These are phyloP conservation scores for Parotocinclus haroldoi DNA, from an alignment of 2,797 vertebrate species.

Conservation along the genomic window DNA sequence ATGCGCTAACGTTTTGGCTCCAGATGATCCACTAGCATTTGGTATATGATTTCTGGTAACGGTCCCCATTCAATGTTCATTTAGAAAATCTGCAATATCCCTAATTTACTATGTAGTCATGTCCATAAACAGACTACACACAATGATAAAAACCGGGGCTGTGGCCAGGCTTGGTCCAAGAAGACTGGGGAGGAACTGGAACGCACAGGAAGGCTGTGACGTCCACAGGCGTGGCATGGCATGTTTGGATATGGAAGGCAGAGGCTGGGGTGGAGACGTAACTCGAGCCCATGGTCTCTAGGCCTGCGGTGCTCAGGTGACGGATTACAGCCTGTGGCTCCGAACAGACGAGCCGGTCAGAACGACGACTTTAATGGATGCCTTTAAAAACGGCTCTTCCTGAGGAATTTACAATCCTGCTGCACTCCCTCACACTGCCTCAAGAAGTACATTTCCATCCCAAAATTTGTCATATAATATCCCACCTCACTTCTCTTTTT, in stretches of 20 bases:
- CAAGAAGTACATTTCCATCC: slow-evolving; percentile 10
- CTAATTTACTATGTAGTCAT: too few species aligned
- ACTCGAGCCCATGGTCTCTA: slow-evolving; percentile 19
- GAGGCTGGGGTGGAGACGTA: slow-evolving; percentile 27
- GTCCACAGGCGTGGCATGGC: background rate
- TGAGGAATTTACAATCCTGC: slow-evolving; percentile 70
- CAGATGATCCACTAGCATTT: too few species aligned
- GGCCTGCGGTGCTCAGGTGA: slow-evolving; percentile 53
- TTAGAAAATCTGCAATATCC: too few species aligned
- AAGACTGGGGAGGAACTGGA: too few species aligned
- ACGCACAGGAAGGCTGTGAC: too few species aligned
- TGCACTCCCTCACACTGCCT: slow-evolving; percentile 50
- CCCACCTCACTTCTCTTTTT: too few species aligned
- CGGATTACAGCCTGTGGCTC: slow-evolving; percentile 64
- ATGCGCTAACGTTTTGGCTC: too few species aligned
- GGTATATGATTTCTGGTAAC: too few species aligned
- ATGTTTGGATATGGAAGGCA: background rate
- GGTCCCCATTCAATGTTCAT: too few species aligned
- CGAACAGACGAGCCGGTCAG: slow-evolving; percentile 57
- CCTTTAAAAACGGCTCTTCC: slow-evolving; percentile 64
- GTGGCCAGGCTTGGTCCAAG: too few species aligned
- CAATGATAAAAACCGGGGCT: too few species aligned
- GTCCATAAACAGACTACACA: too few species aligned
- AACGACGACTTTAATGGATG: slow-evolving; percentile 60
- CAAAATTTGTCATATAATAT: background rate